Base-by-base conservation (phyloP, 2,797 vertebrate species). In the Pangasius krempfi region DNA sequence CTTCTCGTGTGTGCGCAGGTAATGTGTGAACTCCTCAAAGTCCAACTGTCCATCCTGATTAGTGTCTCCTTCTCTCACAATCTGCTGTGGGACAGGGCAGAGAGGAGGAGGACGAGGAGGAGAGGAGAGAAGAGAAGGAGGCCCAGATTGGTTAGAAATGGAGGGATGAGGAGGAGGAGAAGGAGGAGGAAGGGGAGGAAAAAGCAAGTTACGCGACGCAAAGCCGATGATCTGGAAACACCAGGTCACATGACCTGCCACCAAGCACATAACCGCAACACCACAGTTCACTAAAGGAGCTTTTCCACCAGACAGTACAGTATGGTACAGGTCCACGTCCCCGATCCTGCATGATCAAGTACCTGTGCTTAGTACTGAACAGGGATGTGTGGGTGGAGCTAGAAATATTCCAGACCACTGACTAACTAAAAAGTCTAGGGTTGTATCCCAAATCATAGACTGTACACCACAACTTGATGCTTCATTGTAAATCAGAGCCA, bases 1-100 rank as follows among this genome's bases (percentile, higher is more conserved):
- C 86, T 96, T 96, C 90, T 98, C 98, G 0, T 97, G 95, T 8
- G 94, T 92, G 44, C 94, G 95, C 60, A 98, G 95, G 92, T 97
- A 98, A 64, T 93, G 93, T 0, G 91, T 93, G 90, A 98, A 98
- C 93, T 98, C 98, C 50, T 97, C 94, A 22, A 98, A 96, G 94
- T 97, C 96, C 88, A 98, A 93, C 27, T 97, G 94, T 0, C 96
- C 97, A 8, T 97, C 96, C 0, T 94, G 91, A 90, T 97, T 96
- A 54, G 93, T 93, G 91, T 97, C 97, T 0, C 95, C 96, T 0
- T 92, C 95, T 0, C 92, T 92, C 33, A 97, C 95, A 13, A 97
- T 94, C 95, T 97, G 95, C 95, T 95, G 94, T 90, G 79, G 86
- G 56, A 86, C 50, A 78, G 56, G 79, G 86, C 83, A 78, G 73